Percentiles rank a stretch among this genome's conserved stretches.
These are phyloP conservation scores for Varecia variegata DNA, from an alignment of 2,797 vertebrate genomes.

Conservation along the genomic window DNA sequence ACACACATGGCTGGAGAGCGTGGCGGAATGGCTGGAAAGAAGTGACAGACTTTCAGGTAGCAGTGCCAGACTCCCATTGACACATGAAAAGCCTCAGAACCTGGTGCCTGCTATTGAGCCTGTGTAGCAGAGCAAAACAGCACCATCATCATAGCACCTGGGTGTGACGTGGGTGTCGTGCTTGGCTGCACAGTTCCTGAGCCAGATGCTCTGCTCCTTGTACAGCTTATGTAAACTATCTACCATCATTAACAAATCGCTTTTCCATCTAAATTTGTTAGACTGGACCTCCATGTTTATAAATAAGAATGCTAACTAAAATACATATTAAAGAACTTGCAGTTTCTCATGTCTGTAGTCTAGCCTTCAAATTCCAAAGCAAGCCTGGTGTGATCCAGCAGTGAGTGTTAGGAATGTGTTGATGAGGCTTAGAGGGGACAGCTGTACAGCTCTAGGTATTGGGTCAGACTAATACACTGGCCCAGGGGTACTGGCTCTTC, in stretches of 20 bases:
- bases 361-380: background rate
- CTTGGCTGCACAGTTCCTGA: background rate
- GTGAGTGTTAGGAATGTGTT: background rate
- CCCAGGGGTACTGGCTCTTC: background rate
- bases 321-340: background rate
- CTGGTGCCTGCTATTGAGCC: accelerated
- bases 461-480: background rate
- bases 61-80: background rate
- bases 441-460: background rate
- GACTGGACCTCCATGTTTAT: background rate
- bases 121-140: accelerated
- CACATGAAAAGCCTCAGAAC: accelerated
- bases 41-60: background rate
- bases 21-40: background rate
- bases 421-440: background rate
- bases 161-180: background rate
- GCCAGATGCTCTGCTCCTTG: background rate
- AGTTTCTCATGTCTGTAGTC: background rate
- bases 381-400: background rate
- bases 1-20: background rate
- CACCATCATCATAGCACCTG: background rate
- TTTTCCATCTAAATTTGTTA: background rate
- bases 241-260: background rate
- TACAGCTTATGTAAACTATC: background rate
- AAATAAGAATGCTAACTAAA: background rate